Conservation (phyloP, 2,797 vertebrate species). For the Crenichthys baileyi region DNA sequence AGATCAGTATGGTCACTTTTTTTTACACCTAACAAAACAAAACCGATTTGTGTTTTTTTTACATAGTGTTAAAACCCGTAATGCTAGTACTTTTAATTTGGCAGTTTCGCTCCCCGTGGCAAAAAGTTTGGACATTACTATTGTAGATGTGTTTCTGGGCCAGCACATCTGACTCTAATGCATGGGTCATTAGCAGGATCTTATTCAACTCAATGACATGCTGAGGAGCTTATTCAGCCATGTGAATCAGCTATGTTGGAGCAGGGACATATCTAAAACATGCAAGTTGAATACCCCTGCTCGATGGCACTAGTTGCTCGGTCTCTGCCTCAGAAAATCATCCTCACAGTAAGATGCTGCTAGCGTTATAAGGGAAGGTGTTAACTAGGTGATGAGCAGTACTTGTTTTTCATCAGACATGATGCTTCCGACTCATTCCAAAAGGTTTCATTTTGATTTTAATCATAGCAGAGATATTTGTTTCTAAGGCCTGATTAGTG, state of each 20-base stretch:
- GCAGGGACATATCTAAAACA: not conserved
- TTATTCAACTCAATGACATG: too few species aligned
- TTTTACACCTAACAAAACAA: too few species aligned
- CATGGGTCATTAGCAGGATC: too few species aligned
- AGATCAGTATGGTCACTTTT: not conserved
- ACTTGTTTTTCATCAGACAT: not conserved
- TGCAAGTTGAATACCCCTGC: not conserved
- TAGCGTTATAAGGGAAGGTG: not conserved
- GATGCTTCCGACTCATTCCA: not conserved
- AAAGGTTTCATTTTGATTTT: too few species aligned
- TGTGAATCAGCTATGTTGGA: not conserved
- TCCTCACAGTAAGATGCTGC: not conserved
- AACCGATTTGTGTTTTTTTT: not conserved
- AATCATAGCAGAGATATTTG: too few species aligned
- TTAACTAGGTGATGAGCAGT: not conserved
- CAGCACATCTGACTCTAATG: too few species aligned
- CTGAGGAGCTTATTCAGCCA: not conserved
- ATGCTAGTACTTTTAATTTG: not conserved
- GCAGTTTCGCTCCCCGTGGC: not conserved
- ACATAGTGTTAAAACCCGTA: not conserved
- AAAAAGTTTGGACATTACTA: too few species aligned
- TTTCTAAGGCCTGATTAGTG: too few species aligned
- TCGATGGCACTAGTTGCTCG: too few species aligned
- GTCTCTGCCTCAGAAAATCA: not conserved
- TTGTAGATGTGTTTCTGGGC: too few species aligned